Evolutionary conservation across 2,113 vertebrate genomes (phyloP), one percentile per base, ranked within the genome.

Genomic region (Aleadryas rufinucha): DNA sequence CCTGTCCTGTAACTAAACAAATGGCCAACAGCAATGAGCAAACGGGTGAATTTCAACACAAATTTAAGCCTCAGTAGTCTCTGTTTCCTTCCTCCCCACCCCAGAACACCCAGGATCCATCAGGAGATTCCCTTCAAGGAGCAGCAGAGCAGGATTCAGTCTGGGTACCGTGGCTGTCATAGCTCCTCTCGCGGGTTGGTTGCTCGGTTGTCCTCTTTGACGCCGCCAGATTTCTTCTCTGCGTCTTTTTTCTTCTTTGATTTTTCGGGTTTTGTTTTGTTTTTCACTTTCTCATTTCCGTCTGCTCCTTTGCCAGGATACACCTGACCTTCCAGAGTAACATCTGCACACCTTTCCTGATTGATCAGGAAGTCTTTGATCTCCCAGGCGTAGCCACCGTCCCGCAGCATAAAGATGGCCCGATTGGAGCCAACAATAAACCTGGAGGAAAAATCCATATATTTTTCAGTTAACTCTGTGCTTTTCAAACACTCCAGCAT

Each of bases 381-480:
- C 98, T 99, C 99, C 99, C 99, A 99, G 33, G 99, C 99, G 0
- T 99, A 98, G 70, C 99, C 98, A 6, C 99, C 99, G 8, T 99
- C 99, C 5, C 99, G 98, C 10, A 99, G 98, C 99, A 99, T 99
- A 90, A 99, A 99, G 97, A 99, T 99, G 60, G 98, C 99, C 5
- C 99, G 98, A 96, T 99, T 99, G 24, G 99, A 98, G 35, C 99
- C 99, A 86, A 99, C 99, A n/a, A 99, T 99, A 72, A 99, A 99
- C 97, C 99, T 99, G 26, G 16, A 66, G 9, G 17, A 87, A 82
- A 95, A 80, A 84, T 5, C 12, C 6, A 1, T 2, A 23, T 16
- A 31, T 60, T 33, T 35, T 37, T 47, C 16, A 61, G 61, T 97
- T 72, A 97, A 69, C 28, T 53, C 24, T 20, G 4, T 12, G 15